Base-by-base conservation (phyloP, 37 sponge, comb jelly and placozoan species). In the Cliona cf. orientalis region DNA sequence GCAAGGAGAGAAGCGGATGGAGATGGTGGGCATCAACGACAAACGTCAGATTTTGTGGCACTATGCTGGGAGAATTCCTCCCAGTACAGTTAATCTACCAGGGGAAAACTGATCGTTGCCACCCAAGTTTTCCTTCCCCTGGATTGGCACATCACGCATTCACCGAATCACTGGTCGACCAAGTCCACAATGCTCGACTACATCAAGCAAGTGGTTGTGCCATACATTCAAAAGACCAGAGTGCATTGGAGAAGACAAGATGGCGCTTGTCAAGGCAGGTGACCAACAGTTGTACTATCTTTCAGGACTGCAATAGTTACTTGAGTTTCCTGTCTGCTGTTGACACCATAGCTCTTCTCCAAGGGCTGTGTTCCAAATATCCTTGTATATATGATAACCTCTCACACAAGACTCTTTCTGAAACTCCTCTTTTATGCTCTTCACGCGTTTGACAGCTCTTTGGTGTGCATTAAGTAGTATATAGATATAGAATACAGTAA, bases 61-160 rank as follows among this genome's bases (percentile, higher is more conserved):
- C 75, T 39, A 29, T 90, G 5, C 1, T 41, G 19, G 86, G 91
- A 25, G 91, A 73, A 25, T 90, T 90, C 42, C 64, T 84, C 3
- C 86, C 77, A 7, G 11, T 49, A 3, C 85, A 84, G 61, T 22
- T 90, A 5, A 85, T 90, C 59, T 90, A 85, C 40, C 32, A 79
- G 66, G 91, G 81, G 41, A 85, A 84, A 75, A 68, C 91, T 6
- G 9, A 38, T 1, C 39, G 78, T 26, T 85, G 80, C 58, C 75
- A 69, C 28, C 80, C 86, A 42, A 34, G 33, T 23, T 79, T 28
- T 42, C 35, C 71, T 89, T 45, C 80, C 90, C 3, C n/a, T 63
- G 26, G 80, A 79, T 31, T 90, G 81, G 86, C 41, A 90, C 61
- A 78, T 90, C 38, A 85, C 75, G n/a, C 73, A 85, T 40, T 72